A percentile compares a stretch with the other conserved stretches of the same genome.
Evolutionary conservation across 2,113 vertebrate genomes (phyloP).

Genomic region (Lepus europaeus): DNA sequence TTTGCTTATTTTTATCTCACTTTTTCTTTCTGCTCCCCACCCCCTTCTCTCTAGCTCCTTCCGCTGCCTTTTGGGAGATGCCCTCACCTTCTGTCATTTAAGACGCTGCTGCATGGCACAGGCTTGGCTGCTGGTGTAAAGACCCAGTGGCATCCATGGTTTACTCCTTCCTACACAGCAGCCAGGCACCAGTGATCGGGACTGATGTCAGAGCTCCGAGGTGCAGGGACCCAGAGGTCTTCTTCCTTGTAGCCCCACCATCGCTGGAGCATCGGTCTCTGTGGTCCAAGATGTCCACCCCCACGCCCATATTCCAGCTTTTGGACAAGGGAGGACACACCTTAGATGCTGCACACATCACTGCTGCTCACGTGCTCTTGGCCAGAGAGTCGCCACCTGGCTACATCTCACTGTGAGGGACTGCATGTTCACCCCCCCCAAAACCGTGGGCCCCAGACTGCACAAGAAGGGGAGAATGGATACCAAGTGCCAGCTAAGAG

Average conservation of each 20-base stretch:
- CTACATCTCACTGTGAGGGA: no score
- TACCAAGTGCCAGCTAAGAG: background rate
- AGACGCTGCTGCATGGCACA: background rate
- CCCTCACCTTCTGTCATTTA: background rate
- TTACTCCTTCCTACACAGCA: no score
- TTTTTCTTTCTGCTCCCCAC: background rate
- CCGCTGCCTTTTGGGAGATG: background rate
- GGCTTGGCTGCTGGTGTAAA: background rate
- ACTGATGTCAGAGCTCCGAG: background rate
- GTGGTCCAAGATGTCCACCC: background rate
- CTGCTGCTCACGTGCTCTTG: background rate
- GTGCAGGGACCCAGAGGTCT: background rate
- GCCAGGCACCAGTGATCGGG: background rate
- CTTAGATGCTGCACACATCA: rapidly evolving
- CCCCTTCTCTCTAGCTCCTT: rapidly evolving
- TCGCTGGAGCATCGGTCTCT: background rate
- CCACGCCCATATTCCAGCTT: background rate
- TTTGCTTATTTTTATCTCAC: background rate
- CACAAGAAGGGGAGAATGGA: background rate
- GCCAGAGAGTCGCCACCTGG: background rate
- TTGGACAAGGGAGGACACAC: background rate
- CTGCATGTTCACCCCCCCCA: background rate
- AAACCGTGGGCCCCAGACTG: background rate
- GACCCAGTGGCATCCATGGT: rapidly evolving
- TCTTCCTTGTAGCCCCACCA: background rate